Evolutionary conservation across 2,797 vertebrate species (phyloP).

Genomic region (Sphenopsis melanotis): DNA sequence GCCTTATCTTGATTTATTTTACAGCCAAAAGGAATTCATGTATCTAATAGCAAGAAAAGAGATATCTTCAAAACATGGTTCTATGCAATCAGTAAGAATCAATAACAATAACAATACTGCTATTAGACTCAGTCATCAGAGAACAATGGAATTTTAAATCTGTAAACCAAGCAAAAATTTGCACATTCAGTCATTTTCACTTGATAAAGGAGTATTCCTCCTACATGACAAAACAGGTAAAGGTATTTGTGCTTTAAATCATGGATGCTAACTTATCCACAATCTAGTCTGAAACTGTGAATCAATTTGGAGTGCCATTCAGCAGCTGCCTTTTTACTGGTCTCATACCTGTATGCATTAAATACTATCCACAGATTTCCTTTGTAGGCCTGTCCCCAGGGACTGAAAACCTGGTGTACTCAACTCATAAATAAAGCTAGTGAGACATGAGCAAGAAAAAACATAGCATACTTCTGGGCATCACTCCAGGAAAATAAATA

Average conservation of each 20-base stretch:
- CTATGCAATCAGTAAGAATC: background rate
- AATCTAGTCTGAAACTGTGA: background rate
- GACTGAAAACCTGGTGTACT: constrained; percentile 21
- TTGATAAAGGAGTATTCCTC: background rate
- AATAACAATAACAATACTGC: background rate
- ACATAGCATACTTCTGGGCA: constrained; percentile 42
- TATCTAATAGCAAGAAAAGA: background rate
- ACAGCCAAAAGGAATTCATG: background rate
- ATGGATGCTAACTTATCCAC: background rate
- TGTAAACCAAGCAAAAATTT: background rate
- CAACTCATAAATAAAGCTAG: constrained; percentile 48
- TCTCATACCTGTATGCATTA: background rate
- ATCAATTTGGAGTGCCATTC: background rate
- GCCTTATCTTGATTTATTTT: background rate
- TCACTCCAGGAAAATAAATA: constrained; percentile 64
- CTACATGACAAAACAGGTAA: background rate
- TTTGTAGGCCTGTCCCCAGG: background rate
- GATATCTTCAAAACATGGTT: background rate
- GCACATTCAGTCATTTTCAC: background rate
- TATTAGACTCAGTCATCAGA: background rate
- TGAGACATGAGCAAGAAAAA: constrained; percentile 45
- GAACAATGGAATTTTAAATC: background rate
- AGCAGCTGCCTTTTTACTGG: background rate
- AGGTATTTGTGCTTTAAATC: background rate
- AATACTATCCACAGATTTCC: background rate